Evolutionary conservation across 2,113 vertebrate species (phyloP), one percentile per base, ranked within the genome.

Genomic region (Anarrhichthys ocellatus): DNA sequence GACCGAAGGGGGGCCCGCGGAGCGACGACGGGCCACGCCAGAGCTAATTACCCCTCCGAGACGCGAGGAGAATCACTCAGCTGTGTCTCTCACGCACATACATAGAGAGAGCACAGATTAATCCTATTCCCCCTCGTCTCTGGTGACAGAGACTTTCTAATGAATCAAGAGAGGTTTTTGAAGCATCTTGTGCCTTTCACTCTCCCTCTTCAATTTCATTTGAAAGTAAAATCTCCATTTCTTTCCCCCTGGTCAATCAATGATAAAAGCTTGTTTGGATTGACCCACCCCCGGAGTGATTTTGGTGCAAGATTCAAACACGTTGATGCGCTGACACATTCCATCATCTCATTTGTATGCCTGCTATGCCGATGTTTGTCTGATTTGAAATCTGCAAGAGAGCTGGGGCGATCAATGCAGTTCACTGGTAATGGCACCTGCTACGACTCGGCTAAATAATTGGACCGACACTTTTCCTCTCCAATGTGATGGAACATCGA

Each of bases 31-130:
- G 90, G 91, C 72, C 87, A 81, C 11, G 65, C 64, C 81, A 84
- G 42, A 70, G 88, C 82, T 94, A 93, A 93, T 92, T 90, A 93
- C 82, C 84, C 89, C 88, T 91, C 78, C 44, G 93, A 92, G 91
- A 92, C 87, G 81, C 76, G 82, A 84, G 65, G 82, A 70, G 79
- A 91, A 92, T 92, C 88, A 88, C 87, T 92, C 93, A 87, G 78
- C 88, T 87, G 62, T 75, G 74, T 75, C 84, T 36, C 82, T 65
- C 82, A 73, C 50, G 77, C 75, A 74, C 54, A 67, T 42, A 81
- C 44, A 81, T 4, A 58, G 38, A 74, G 44, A 78, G 44, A 78
- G 54, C 64, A 63, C 32, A 82, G 72, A 87, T 86, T 88, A 89
- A 90, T 86, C 86, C 77, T 20, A 66, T 78, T 84, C 87, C 83